These are phyloP conservation scores for Stigmatopora argus DNA, from an alignment of 2,113 vertebrate genomes.

Conservation along the genomic window DNA sequence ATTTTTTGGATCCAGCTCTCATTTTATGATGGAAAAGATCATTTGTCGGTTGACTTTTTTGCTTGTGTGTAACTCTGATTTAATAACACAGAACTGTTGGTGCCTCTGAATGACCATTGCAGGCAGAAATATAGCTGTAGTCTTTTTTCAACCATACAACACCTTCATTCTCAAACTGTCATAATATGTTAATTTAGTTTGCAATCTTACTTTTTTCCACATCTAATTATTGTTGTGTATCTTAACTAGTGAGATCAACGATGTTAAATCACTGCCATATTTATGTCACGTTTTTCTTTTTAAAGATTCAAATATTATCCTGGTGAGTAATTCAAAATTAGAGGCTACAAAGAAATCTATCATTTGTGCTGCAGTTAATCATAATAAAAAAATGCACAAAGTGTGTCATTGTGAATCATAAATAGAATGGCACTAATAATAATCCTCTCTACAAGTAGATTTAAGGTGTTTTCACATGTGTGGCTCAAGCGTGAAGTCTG, in stretches of 20 bases:
- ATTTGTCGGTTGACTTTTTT: background rate
- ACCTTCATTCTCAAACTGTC: background rate
- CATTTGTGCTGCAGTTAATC: constrained; percentile 20
- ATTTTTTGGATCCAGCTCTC: background rate
- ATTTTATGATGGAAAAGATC: background rate
- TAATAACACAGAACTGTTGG: background rate
- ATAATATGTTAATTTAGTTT: too few species aligned
- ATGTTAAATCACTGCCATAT: constrained; percentile 17
- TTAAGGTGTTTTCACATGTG: too few species aligned
- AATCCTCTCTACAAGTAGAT: background rate
- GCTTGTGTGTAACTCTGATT: constrained; percentile 6
- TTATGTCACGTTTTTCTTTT: constrained; percentile 20
- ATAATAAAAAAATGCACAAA: constrained; percentile 17
- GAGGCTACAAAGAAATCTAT: constrained; percentile 4
- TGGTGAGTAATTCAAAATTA: constrained; percentile 20
- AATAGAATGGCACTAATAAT: constrained; percentile 11
- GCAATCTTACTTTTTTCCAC: constrained; percentile 5
- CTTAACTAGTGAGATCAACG: constrained; percentile 24
- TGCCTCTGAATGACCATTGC: background rate
- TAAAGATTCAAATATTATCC: constrained; percentile 33
- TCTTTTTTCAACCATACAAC: background rate
- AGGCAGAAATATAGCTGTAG: constrained; percentile 2
- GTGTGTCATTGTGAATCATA: constrained; percentile 26
- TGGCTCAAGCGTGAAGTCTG: too few species aligned
- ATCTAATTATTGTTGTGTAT: constrained; percentile 7